phyloP scores from a whole-genome alignment of 35 echinoderm and acorn worm genomes.

The Diadema setosum region DNA sequence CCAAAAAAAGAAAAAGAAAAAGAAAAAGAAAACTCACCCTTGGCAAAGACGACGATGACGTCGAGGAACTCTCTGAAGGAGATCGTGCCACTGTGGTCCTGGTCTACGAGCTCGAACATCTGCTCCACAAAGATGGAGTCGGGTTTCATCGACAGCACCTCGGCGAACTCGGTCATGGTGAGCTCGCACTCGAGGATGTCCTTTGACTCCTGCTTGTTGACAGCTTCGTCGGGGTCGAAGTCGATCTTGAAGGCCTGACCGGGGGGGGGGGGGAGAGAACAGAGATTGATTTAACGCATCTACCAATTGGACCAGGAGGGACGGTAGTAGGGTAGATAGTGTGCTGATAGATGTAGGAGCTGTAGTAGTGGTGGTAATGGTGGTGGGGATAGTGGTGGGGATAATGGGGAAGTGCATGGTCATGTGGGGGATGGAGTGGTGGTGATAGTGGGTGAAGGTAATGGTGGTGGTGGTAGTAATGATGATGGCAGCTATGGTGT shows the following conservation, averaged over 20 bases:
- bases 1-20: no score
- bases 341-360: no score
- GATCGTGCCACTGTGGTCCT: conserved; percentile 80
- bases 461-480: no score
- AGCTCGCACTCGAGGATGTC: conserved; percentile 89
- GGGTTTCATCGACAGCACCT: conserved; percentile 81
- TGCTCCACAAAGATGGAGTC: conserved; percentile 93
- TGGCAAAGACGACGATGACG: conserved; percentile 94
- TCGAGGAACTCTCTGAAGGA: conserved; percentile 98
- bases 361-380: no score
- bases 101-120: conserved; percentile 98
- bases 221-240: conserved; percentile 46
- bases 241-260: conserved; percentile 61
- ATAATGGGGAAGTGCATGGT: no score
- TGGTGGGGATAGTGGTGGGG: no score
- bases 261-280: neutral
- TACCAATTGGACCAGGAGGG: no score
- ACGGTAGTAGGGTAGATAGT: no score
- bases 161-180: conserved; percentile 95
- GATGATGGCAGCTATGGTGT: no score
- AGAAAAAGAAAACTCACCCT: conserved; percentile 68
- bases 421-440: no score
- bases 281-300: no score
- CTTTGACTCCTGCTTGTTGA: conserved; percentile 47
- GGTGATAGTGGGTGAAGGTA: no score